Conservation (phyloP, 2,888 invertebrate species). For the Cryptops parisi region DNA sequence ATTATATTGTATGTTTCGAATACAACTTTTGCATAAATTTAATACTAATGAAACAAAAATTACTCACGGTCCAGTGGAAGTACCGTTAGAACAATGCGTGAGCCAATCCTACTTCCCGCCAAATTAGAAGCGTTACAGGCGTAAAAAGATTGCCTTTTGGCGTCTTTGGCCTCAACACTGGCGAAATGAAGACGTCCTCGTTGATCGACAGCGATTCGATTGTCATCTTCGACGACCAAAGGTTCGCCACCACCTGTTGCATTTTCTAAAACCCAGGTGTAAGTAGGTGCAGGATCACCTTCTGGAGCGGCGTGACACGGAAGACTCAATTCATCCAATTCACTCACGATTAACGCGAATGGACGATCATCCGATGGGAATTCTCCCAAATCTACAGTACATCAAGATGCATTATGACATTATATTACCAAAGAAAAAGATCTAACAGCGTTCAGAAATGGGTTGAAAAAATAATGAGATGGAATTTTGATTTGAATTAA, state of each 20-base stretch:
- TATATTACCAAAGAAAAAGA: not conserved
- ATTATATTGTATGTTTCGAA: no score
- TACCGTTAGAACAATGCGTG: not conserved
- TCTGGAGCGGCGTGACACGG: not conserved
- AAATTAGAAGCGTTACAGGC: not conserved
- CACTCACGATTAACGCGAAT: not conserved
- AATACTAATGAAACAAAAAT: no score
- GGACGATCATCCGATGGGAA: not conserved
- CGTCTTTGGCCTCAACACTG: not conserved
- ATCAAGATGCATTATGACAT: not conserved
- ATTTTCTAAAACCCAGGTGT: not conserved
- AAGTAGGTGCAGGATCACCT: not conserved
- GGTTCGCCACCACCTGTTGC: not conserved
- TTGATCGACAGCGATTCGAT: not conserved
- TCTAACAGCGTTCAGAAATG: not conserved
- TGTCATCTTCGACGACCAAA: not conserved
- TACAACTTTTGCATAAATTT: no score
- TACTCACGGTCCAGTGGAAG: slow-evolving; percentile 4
- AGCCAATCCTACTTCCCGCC: not conserved
- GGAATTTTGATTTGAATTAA: no score
- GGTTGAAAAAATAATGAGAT: not conserved
- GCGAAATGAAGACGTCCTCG: not conserved
- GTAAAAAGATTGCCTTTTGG: not conserved
- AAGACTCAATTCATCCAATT: not conserved
- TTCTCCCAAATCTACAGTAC: not conserved